phyloP scores from a whole-genome alignment of 2,797 vertebrate genomes.

The Taenioides sp. region DNA sequence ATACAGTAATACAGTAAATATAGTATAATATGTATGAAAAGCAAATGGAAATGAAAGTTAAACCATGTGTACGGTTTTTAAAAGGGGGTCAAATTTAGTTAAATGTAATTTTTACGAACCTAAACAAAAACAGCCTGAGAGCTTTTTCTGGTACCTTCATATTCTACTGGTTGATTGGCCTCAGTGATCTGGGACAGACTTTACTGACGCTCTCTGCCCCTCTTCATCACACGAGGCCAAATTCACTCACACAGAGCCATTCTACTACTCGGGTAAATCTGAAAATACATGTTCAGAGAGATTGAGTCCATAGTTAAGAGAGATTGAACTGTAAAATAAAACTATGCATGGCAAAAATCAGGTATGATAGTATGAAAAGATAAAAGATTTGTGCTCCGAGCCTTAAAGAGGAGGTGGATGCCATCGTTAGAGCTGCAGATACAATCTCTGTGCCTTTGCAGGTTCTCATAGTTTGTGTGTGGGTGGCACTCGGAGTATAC shows the following conservation, averaged over 20 bases:
- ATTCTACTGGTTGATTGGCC: slow-evolving; percentile 67
- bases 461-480: too few species aligned
- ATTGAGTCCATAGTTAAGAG: slow-evolving; percentile 24
- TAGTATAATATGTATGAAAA: not conserved
- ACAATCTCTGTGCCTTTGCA: too few species aligned
- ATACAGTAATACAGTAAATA: not conserved
- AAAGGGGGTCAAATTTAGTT: not conserved
- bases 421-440: too few species aligned
- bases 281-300: slow-evolving; percentile 25
- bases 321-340: slow-evolving; percentile 13
- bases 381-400: too few species aligned
- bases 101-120: not conserved
- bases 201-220: slow-evolving; percentile 62
- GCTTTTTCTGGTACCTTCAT: slow-evolving; percentile 45
- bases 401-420: too few species aligned
- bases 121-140: slow-evolving; percentile 42
- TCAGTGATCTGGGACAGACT: slow-evolving; percentile 74
- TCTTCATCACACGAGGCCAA: slow-evolving; percentile 66
- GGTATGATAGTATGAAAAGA: too few species aligned
- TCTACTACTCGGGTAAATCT: slow-evolving; percentile 46
- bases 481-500: too few species aligned
- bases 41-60: not conserved
- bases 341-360: not conserved
- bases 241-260: slow-evolving; percentile 84
- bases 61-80: not conserved